Conservation (phyloP, 2,888 invertebrate genomes). For the Agrenia bidenticulata region DNA sequence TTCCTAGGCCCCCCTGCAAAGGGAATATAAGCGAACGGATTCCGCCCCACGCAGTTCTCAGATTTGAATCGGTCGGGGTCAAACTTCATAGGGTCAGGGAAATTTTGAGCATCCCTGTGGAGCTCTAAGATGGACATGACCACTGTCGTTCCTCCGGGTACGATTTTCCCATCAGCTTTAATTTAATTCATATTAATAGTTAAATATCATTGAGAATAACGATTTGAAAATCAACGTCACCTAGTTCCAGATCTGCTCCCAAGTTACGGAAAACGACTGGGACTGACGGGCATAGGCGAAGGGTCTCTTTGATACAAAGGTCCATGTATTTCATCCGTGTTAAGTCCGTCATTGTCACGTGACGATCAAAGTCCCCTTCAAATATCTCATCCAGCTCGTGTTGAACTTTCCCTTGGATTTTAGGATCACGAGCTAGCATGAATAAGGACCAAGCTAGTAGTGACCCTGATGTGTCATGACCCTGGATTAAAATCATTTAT, state of each 20-base stretch:
- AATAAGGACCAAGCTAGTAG: slow-evolving; percentile 40
- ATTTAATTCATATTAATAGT: too few relatives aligned
- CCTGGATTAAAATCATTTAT: slow-evolving; percentile 17
- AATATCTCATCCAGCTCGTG: slow-evolving; percentile 57
- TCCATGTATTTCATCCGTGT: slow-evolving; percentile 56
- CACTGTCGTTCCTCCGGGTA: slow-evolving; percentile 14
- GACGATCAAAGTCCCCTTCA: slow-evolving; percentile 14
- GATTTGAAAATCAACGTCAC: slow-evolving; percentile 33
- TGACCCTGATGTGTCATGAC: slow-evolving; percentile 38
- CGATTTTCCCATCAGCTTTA: slow-evolving; percentile 41
- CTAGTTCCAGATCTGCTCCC: slow-evolving; percentile 53
- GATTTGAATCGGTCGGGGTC: slow-evolving; percentile 34
- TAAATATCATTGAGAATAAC: too few relatives aligned
- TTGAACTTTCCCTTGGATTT: slow-evolving; percentile 56
- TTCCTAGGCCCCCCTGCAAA: slow-evolving; percentile 45
- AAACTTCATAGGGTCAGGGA: slow-evolving; percentile 31
- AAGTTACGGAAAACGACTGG: slow-evolving; percentile 55
- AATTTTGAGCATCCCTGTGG: slow-evolving; percentile 27
- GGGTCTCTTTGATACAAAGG: slow-evolving; percentile 56
- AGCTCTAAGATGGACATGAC: slow-evolving; percentile 15
- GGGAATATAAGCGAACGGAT: slow-evolving; percentile 44
- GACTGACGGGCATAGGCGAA: slow-evolving; percentile 56
- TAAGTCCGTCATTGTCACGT: slow-evolving; percentile 54
- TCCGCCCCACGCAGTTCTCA: slow-evolving; percentile 26
- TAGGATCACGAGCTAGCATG: slow-evolving; percentile 29